Base-by-base conservation (phyloP, 2,113 vertebrate species). In the Phalacrocorax carbo region DNA sequence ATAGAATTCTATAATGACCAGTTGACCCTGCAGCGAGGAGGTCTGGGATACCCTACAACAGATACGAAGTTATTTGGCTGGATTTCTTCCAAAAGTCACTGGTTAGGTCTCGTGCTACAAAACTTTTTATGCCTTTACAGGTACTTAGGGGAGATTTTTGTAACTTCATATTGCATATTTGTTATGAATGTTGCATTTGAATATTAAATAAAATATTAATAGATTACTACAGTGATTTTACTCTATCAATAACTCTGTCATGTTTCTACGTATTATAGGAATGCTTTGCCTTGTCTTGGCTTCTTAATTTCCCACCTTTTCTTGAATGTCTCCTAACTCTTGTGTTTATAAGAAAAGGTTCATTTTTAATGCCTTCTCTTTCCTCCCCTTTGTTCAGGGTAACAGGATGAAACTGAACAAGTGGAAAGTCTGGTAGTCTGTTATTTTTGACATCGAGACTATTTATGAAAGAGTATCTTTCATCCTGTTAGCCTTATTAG, bases 1-100 rank as follows among this genome's bases (percentile, higher is more conserved):
- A 14, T 7, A 26, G 36, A 10, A 17, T 57, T 73, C 40, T 38
- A 0, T 25, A n/a, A 11, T 4, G 44, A 26, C 27, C 3, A 0
- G 32, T 29, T 60, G 62, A 69, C 26, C 29, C 36, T 52, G 29
- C 16, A 60, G n/a, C 2, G 1, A 52, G 48, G 26, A 18, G n/a
- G 6, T 73, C 15, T 73, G 54, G 73, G 40, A 20, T 54, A 42
- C 7, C 7, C 11, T 62, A 1, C 23, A 2, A 6, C 12, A 70
- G 17, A 13, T 15, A 23, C 0, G 5, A 51, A 13, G 8, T n/a
- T 62, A 7, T 2, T 89, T 22, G 32, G 8, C 12, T 7, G 15
- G 26, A 6, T 87, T 82, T 49, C 42, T 75, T 5, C 11, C 10
- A 19, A 15, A n/a, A 38, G 15, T 14, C 12, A 7, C 14, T 58